Percentiles rank a stretch among this genome's conserved stretches.
phyloP scores from a whole-genome alignment of 2,113 vertebrate genomes.

The Galeopterus variegatus region DNA sequence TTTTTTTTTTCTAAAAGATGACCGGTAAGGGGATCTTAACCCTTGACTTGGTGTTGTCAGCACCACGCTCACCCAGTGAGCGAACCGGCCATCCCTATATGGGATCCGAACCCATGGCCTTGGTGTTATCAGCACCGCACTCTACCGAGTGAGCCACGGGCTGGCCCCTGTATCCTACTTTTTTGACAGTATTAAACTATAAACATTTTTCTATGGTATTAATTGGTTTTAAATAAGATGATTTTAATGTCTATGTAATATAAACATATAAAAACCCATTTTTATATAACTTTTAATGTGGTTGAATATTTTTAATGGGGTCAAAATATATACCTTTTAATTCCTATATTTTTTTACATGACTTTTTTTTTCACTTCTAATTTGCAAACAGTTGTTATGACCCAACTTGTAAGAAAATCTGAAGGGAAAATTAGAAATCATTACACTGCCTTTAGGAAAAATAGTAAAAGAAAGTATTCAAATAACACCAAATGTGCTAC shows the following conservation, averaged over 20 bases:
- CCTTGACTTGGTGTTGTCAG: too few species aligned
- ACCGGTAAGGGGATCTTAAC: too few species aligned
- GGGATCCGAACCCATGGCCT: too few species aligned
- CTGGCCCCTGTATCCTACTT: not conserved
- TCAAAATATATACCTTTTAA: not conserved
- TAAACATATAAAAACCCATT: not conserved
- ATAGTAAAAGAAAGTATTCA: conserved; percentile 26
- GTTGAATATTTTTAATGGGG: not conserved
- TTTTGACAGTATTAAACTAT: conserved; percentile 27
- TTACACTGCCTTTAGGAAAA: conserved; percentile 41
- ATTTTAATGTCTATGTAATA: not conserved
- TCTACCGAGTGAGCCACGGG: too few species aligned
- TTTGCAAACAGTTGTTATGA: not conserved
- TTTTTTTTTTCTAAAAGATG: too few species aligned
- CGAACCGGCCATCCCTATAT: too few species aligned
- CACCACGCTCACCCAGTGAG: too few species aligned
- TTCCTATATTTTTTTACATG: not conserved
- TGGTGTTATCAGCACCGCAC: too few species aligned
- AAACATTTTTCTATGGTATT: not conserved
- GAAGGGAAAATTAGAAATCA: conserved; percentile 31
- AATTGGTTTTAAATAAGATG: not conserved
- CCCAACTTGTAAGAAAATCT: not conserved
- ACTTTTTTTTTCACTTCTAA: conserved; percentile 58
- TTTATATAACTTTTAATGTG: not conserved
- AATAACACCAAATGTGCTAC: not conserved